Conservation (phyloP, 2,797 vertebrate genomes). For the Tokudaia muenninki region DNA sequence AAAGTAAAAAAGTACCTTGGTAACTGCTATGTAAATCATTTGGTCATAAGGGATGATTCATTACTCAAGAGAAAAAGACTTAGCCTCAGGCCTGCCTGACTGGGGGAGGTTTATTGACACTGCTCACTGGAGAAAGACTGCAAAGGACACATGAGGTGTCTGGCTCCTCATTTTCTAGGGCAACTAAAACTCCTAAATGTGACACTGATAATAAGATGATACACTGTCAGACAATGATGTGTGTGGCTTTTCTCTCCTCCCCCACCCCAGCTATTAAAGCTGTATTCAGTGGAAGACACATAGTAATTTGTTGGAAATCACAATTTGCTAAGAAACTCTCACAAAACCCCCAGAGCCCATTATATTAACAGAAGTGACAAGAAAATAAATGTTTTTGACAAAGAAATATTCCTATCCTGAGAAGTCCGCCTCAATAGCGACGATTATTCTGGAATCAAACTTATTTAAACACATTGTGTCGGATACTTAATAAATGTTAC, state of each 20-base stretch:
- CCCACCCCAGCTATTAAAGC: conserved; percentile 79
- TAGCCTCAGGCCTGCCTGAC: conserved; percentile 72
- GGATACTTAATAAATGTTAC: conserved; percentile 92
- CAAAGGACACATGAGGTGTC: not conserved
- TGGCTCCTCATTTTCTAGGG: conserved; percentile 75
- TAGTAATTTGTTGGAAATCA: conserved; percentile 85
- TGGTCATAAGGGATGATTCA: conserved; percentile 70
- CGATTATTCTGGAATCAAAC: conserved; percentile 87
- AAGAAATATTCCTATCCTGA: conserved; percentile 72
- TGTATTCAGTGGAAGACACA: conserved; percentile 83
- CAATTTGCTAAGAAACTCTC: conserved; percentile 85
- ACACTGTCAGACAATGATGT: conserved; percentile 75
- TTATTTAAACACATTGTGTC: conserved; percentile 88
- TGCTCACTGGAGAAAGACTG: conserved; percentile 49
- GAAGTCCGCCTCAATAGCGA: conserved; percentile 68
- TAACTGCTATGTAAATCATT: conserved; percentile 71
- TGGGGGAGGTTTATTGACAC: conserved; percentile 69
- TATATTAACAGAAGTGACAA: conserved; percentile 83
- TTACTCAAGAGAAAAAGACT: conserved; percentile 71
- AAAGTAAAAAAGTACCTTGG: conserved; percentile 31
- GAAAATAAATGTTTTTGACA: conserved; percentile 86
- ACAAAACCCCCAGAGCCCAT: conserved; percentile 82
- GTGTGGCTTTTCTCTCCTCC: conserved; percentile 71
- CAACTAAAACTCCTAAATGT: not conserved
- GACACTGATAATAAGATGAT: conserved; percentile 69